phyloP scores from a whole-genome alignment of 2,888 invertebrate species.

The Papilio protenor region DNA sequence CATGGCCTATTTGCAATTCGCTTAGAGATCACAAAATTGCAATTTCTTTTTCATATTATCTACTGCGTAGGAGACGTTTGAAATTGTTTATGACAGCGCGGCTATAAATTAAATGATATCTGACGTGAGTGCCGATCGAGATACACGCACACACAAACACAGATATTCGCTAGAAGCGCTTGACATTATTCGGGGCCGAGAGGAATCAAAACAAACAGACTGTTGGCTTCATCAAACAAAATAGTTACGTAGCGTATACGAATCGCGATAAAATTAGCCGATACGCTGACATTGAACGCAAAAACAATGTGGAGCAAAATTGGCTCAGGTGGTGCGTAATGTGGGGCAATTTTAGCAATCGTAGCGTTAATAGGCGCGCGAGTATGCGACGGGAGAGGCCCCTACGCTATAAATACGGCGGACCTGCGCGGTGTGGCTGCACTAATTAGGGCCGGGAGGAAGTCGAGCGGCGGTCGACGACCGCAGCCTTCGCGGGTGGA shows the following conservation, averaged over 20 bases:
- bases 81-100: conserved; percentile 16
- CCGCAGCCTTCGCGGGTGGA: conserved; percentile 52
- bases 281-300: conserved; percentile 84
- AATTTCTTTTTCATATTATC: conserved; percentile 8
- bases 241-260: conserved; percentile 76
- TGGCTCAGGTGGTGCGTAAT: conserved; percentile 66
- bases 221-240: conserved; percentile 76
- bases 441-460: conserved; percentile 67
- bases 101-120: conserved; percentile 21
- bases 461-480: conserved; percentile 70
- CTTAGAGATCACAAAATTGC: not conserved
- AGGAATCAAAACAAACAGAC: conserved; percentile 78
- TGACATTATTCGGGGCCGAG: conserved; percentile 61
- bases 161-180: conserved; percentile 26
- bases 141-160: conserved; percentile 10
- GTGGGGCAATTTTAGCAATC: conserved; percentile 67
- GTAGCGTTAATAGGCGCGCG: conserved; percentile 60
- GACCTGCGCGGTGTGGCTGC: conserved; percentile 46
- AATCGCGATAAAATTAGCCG: conserved; percentile 82
- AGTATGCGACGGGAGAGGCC: conserved; percentile 62
- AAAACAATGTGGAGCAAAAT: conserved; percentile 79
- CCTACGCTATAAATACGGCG: conserved; percentile 54
- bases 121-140: conserved; percentile 18
- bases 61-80: conserved; percentile 11
- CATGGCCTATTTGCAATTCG: not conserved